phyloP scores from a whole-genome alignment of 2,113 vertebrate species.

The Otus sunia region DNA sequence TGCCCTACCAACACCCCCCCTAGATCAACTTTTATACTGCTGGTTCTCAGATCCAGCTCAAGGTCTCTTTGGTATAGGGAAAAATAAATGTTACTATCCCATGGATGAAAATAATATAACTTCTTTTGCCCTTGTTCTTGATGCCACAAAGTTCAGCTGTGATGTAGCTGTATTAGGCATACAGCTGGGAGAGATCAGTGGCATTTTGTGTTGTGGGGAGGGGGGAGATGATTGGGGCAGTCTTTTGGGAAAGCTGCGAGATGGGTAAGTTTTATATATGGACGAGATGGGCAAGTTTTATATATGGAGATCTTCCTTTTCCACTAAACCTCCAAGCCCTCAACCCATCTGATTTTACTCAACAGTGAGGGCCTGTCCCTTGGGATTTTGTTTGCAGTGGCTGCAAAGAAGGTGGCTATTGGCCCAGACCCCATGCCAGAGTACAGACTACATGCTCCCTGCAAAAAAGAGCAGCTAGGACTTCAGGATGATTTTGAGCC shows the following conservation, averaged over 20 bases:
- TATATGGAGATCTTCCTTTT: not conserved
- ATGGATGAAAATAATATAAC: not conserved
- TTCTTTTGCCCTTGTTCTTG: not conserved
- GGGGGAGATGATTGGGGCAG: not conserved
- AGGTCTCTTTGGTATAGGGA: not conserved
- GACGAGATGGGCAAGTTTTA: not conserved
- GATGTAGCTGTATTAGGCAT: not conserved
- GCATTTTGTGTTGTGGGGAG: not conserved
- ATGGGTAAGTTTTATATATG: too few species aligned
- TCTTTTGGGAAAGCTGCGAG: not conserved
- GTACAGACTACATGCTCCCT: not conserved
- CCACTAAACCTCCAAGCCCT: not conserved
- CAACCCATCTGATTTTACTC: not conserved
- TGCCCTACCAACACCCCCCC: not conserved
- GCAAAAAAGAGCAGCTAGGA: not conserved
- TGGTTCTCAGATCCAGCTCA: not conserved
- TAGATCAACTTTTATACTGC: not conserved
- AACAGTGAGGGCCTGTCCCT: not conserved
- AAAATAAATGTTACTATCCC: not conserved
- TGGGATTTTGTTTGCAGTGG: not conserved
- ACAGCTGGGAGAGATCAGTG: not conserved
- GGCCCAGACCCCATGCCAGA: not conserved
- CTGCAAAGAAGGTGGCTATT: not conserved
- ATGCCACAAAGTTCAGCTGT: not conserved
- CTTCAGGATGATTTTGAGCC: not conserved